Percentiles rank a stretch among this genome's conserved stretches.
Evolutionary conservation across 1,140 invertebrate species (phyloP).

Genomic region (Helicoverpa zea): DNA sequence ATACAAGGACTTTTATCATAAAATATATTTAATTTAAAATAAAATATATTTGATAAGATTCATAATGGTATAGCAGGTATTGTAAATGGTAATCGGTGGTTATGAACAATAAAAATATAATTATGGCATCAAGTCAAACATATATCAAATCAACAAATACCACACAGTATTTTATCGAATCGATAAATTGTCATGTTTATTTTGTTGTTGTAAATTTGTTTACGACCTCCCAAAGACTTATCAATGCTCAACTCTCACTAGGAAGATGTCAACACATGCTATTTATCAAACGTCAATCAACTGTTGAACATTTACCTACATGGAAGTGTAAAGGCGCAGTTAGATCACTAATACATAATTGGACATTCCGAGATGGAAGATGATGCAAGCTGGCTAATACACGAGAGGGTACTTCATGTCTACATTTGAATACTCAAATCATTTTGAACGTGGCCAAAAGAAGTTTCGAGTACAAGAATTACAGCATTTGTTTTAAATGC

Average conservation of each 20-base stretch:
- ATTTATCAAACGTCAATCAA: conserved; percentile 74
- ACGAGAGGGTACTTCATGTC: conserved; percentile 30
- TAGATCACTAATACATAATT: conserved; percentile 40
- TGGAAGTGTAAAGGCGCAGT: conserved; percentile 55
- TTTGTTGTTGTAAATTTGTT: conserved; percentile 59
- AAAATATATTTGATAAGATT: conserved; percentile 25
- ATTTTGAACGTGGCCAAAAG: neutral
- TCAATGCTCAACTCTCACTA: conserved; percentile 62
- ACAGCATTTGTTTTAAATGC: too few relatives aligned
- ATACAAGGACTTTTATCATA: neutral
- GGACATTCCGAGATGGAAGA: conserved; percentile 19
- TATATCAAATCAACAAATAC: conserved; percentile 30
- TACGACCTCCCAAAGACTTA: conserved; percentile 62
- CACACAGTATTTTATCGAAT: conserved; percentile 41
- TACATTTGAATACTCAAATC: conserved; percentile 39
- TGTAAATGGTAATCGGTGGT: neutral
- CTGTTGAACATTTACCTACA: conserved; percentile 54
- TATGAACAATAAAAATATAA: conserved; percentile 31
- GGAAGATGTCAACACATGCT: conserved; percentile 68
- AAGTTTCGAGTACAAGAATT: neutral
- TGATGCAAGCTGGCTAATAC: conserved; percentile 9
- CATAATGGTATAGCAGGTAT: conserved; percentile 10
- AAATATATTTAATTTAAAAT: conserved; percentile 9
- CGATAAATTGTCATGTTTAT: conserved; percentile 54
- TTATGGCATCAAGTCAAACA: conserved; percentile 20